These are phyloP conservation scores for Dasysyrphus albostriatus DNA, from an alignment of 2,888 invertebrate genomes.

Conservation along the genomic window DNA sequence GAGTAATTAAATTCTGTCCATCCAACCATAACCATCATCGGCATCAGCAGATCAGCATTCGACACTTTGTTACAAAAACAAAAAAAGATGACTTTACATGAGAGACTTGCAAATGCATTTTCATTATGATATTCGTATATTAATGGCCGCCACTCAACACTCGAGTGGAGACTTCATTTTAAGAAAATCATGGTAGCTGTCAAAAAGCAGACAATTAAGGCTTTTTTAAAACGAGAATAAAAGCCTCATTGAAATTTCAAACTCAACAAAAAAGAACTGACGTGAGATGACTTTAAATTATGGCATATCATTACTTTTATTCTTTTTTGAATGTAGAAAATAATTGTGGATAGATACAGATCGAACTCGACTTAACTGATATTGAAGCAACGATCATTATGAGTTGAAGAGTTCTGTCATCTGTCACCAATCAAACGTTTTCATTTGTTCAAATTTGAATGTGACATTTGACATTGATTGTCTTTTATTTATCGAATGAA, in stretches of 20 bases:
- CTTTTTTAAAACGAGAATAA: background rate
- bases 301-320: conserved; percentile 30
- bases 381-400: conserved; percentile 39
- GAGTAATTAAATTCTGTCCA: conserved; percentile 68
- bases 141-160: conserved; percentile 31
- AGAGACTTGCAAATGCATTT: conserved; percentile 36
- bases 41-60: conserved; percentile 16
- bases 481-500: conserved; percentile 7
- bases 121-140: background rate
- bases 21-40: conserved; percentile 60
- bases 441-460: conserved; percentile 51
- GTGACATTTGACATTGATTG: conserved; percentile 47
- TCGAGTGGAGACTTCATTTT: conserved; percentile 12
- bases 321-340: background rate
- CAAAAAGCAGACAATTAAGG: conserved; percentile 32
- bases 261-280: background rate
- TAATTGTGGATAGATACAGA: background rate
- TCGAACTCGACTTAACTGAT: conserved; percentile 4
- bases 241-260: conserved; percentile 19
- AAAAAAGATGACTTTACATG: background rate
- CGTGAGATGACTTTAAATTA: conserved; percentile 29
- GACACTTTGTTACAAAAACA: conserved; percentile 25
- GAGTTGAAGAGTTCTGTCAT: conserved; percentile 63
- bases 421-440: conserved; percentile 63
- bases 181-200: conserved; percentile 43